Evolutionary conservation across 2,797 vertebrate genomes (phyloP).

Genomic region (Cichlasoma orientale): DNA sequence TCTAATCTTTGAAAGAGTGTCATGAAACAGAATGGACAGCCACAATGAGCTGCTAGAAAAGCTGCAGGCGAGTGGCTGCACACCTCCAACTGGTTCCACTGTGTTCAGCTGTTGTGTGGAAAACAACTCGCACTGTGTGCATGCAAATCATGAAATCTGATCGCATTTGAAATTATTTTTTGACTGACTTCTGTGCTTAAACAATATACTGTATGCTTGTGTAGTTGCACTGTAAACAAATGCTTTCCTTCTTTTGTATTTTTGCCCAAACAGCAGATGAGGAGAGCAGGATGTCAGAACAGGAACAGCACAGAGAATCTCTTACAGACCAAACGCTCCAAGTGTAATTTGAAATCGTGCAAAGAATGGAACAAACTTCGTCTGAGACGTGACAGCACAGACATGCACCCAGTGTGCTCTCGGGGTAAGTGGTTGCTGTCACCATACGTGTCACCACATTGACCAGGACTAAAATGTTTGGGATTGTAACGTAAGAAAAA

Average conservation of each 20-base stretch:
- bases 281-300: background rate
- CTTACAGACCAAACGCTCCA: background rate
- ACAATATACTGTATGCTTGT: background rate
- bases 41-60: background rate
- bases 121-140: background rate
- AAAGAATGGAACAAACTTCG: background rate
- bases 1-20: background rate
- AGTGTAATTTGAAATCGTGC: constrained; percentile 2
- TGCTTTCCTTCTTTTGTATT: background rate
- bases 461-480: background rate
- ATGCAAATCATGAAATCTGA: background rate
- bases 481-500: background rate
- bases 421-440: background rate
- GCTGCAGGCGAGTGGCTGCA: background rate
- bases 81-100: background rate
- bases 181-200: background rate
- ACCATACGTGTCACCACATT: background rate
- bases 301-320: background rate
- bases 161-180: background rate
- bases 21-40: background rate
- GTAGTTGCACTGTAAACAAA: background rate
- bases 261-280: background rate
- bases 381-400: constrained; percentile 4
- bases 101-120: background rate
- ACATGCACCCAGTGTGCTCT: constrained; percentile 1